Conservation (phyloP, 2,113 vertebrate genomes). For the Synodontis membranacea region DNA sequence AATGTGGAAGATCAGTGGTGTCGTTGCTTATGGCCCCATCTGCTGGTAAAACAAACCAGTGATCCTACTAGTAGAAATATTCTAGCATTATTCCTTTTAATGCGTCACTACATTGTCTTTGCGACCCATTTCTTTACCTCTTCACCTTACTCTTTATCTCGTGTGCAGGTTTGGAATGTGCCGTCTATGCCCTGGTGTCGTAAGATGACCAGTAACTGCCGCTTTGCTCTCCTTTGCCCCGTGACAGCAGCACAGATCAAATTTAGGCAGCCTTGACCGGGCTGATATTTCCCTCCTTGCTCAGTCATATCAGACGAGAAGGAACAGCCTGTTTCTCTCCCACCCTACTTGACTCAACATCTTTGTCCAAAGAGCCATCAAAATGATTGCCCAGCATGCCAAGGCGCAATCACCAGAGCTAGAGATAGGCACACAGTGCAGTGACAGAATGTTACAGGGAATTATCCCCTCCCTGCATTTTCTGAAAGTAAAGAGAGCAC, state of each 20-base stretch:
- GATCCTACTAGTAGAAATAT: not conserved
- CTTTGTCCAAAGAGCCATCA: conserved; percentile 61
- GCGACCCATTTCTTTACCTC: not conserved
- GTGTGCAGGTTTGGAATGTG: conserved; percentile 30
- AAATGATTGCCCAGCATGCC: conserved; percentile 59
- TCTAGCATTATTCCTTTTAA: not conserved
- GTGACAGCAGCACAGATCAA: conserved; percentile 18
- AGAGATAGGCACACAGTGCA: conserved; percentile 43
- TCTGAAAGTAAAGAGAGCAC: not conserved
- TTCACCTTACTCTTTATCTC: conserved; percentile 5
- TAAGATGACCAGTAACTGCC: conserved; percentile 55
- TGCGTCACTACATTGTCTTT: not conserved
- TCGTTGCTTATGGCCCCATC: conserved; percentile 16
- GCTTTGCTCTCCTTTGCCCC: conserved; percentile 61
- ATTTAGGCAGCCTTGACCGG: conserved; percentile 79
- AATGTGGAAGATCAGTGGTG: not conserved
- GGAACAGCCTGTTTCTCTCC: conserved; percentile 84
- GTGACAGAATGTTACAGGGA: conserved; percentile 40
- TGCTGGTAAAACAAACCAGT: conserved; percentile 29
- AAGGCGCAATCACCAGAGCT: conserved; percentile 45
- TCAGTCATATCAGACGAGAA: conserved; percentile 75
- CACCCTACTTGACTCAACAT: conserved; percentile 68
- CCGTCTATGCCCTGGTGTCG: conserved; percentile 45
- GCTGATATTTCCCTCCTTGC: conserved; percentile 72
- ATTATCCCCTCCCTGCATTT: conserved; percentile 3